These are phyloP conservation scores for Drosophila parvula DNA, from an alignment of 1,140 invertebrate genomes.

Conservation along the genomic window DNA sequence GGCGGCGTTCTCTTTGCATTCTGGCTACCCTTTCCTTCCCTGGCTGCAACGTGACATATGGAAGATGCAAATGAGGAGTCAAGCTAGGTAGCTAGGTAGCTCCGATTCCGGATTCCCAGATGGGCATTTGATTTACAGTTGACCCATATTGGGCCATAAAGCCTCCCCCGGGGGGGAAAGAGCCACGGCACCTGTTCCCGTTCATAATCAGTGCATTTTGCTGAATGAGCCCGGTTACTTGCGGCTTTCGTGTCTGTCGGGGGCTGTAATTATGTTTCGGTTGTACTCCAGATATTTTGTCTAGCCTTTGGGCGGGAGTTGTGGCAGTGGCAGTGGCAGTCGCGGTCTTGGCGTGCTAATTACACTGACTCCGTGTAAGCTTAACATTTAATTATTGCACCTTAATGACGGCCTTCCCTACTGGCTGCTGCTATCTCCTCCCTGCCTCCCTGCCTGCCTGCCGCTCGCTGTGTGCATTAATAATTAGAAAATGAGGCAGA, in stretches of 20 bases:
- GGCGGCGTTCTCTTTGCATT: conserved; percentile 65
- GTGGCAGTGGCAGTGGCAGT: conserved; percentile 11
- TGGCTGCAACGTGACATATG: conserved; percentile 59
- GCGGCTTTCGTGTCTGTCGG: conserved; percentile 69
- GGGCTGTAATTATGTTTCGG: conserved; percentile 75
- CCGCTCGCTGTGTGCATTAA: conserved; percentile 60
- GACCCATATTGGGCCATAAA: conserved; percentile 70
- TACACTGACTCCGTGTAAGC: conserved; percentile 77
- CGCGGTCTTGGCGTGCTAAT: conserved; percentile 58
- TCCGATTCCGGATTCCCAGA: conserved; percentile 12
- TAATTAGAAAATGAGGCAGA: conserved; percentile 78
- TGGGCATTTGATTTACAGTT: conserved; percentile 50
- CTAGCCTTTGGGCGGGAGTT: conserved; percentile 59
- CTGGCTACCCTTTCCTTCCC: neutral
- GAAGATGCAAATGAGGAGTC: conserved; percentile 30
- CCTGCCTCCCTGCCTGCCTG: neutral
- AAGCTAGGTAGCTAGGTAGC: conserved; percentile 1
- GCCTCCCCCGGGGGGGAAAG: conserved; percentile 7
- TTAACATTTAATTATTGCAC: conserved; percentile 81
- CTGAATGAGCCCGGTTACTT: conserved; percentile 55
- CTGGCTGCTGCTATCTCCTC: neutral
- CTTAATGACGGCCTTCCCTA: conserved; percentile 65
- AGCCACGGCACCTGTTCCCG: conserved; percentile 52
- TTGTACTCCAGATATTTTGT: conserved; percentile 81
- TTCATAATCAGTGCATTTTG: conserved; percentile 80